phyloP scores from a whole-genome alignment of 1,140 invertebrate genomes.

The Holotrichia oblita region DNA sequence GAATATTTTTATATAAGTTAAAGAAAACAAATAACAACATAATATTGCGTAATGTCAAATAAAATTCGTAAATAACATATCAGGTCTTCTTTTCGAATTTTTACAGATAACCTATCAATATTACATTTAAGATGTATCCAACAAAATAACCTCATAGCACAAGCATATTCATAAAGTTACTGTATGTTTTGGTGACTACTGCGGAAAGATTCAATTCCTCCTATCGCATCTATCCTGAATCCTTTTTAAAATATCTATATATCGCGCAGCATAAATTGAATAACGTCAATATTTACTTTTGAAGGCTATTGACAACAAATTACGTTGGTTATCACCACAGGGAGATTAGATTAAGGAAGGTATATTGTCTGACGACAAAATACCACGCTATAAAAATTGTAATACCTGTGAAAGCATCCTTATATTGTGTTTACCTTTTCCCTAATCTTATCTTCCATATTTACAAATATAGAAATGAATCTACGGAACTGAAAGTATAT shows the following conservation, averaged over 20 bases:
- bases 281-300: not conserved
- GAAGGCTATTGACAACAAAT: constrained; percentile 7
- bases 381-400: not conserved
- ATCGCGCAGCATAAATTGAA: not conserved
- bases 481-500: not conserved
- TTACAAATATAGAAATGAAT: constrained; percentile 21
- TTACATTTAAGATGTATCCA: too few species aligned
- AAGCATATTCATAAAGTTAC: too few species aligned
- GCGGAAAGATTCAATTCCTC: not conserved
- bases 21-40: not conserved
- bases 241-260: not conserved
- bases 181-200: too few species aligned
- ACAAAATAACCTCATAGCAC: too few species aligned
- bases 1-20: not conserved
- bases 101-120: too few species aligned
- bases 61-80: too few species aligned
- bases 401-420: not conserved
- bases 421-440: not conserved
- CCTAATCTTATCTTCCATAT: not conserved
- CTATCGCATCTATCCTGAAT: not conserved
- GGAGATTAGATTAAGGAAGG: not conserved
- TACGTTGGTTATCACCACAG: not conserved
- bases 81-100: too few species aligned
- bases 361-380: constrained; percentile 13
- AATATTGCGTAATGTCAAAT: not conserved